Base-by-base conservation (phyloP, 1,140 invertebrate species). In the Aphis gossypii region DNA sequence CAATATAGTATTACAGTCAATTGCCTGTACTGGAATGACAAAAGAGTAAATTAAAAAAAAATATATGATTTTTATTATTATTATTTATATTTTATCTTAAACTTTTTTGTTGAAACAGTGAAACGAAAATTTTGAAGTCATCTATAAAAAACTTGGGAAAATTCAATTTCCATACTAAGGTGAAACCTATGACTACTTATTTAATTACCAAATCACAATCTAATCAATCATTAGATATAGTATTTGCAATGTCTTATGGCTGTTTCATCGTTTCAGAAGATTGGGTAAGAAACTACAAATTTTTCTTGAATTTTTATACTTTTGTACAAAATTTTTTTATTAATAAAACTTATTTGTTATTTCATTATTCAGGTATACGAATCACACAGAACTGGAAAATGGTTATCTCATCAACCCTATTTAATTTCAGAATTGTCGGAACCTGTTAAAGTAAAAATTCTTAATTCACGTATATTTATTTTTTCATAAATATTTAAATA, bases 231-330 rank as follows among this genome's bases (percentile, higher is more conserved):
- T 82, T 92, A 51, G 60, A 92, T 48, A 35, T 83, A 14, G 46
- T 92, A 82, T 92, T 46, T 82, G 90, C 68, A 35, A 92, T 83
- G 68, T 46, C 90, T 82, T 83, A n/a, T 83, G 90, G 90, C 21
- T 92, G 90, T 51, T 38, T 23, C n/a, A 92, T 92, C 25, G 46
- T 92, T 51, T 92, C 90, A 38, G 90, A 92, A 92, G 30, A 48
- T 35, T 92, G 90, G 90, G 90, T 92, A 92, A 92, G 44, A 54
- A 11, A 35, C 1, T n/a, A 35, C 18, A 51, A 46, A 11, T 46
- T 46, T 46, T 46, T 2, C 38, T 56, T n/a, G 14, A n/a, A 68
- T 68, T 68, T 68, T 68, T n/a, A n/a, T 68, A 82, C 38, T 82
- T 46, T 38, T 82, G 18, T 21, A n/a, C 2, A 38, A 0, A 82